Percentiles rank a stretch among this genome's conserved stretches.
These are phyloP conservation scores for Acanthosepion esculentum DNA, from an alignment of 2,888 invertebrate species.

Conservation along the genomic window DNA sequence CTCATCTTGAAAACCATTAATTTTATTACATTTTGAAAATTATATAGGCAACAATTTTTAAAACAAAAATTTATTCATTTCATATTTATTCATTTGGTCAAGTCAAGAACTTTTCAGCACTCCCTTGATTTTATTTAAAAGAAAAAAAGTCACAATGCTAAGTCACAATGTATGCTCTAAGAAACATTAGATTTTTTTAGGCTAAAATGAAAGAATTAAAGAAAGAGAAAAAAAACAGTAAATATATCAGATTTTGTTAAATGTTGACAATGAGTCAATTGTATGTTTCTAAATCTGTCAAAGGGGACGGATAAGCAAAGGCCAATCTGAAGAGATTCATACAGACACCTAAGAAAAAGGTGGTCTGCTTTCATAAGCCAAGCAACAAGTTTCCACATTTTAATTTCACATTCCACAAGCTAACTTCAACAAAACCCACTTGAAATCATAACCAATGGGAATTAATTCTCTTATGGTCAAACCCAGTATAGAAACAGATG, in stretches of 20 bases:
- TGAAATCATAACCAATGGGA: conserved; percentile 2
- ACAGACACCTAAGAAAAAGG: not conserved
- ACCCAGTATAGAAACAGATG: not conserved
- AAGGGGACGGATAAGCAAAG: not conserved
- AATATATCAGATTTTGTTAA: not conserved
- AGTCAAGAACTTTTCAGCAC: no score
- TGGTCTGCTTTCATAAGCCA: not conserved
- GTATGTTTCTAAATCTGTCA: not conserved
- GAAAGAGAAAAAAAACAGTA: not conserved
- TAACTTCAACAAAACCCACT: not conserved
- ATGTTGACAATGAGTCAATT: not conserved
- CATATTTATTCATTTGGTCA: no score
- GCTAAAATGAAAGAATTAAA: not conserved
- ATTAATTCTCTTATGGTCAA: not conserved
- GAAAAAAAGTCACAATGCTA: no score
- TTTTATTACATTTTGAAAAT: no score
- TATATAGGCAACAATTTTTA: no score
- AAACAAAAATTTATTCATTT: no score
- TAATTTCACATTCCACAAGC: not conserved
- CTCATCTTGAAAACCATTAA: no score
- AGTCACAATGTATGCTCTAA: no score
- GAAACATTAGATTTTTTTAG: no score
- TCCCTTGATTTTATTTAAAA: no score
- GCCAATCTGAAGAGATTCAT: not conserved
- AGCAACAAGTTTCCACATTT: not conserved